These are phyloP conservation scores for Melanotus villosus DNA, from an alignment of 2,888 invertebrate genomes.

Conservation along the genomic window DNA sequence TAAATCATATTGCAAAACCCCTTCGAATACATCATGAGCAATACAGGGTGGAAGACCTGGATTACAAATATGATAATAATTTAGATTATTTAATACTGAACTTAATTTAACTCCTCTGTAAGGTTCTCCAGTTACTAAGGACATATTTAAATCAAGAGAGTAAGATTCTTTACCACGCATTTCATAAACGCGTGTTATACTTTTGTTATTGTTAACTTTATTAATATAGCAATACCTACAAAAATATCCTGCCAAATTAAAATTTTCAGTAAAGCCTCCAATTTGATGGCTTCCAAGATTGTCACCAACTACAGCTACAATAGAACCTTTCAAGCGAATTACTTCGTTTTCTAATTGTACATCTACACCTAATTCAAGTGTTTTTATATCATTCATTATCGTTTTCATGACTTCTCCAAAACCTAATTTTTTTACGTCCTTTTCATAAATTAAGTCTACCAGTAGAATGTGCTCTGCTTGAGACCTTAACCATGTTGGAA, in stretches of 20 bases:
- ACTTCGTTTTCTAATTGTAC: too few species aligned
- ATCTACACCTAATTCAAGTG: conserved; percentile 9
- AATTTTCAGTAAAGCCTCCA: conserved; percentile 51
- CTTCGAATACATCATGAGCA: conserved; percentile 45
- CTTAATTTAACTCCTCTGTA: conserved; percentile 12
- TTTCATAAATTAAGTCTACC: conserved; percentile 4
- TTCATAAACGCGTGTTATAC: too few species aligned
- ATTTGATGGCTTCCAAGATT: too few species aligned
- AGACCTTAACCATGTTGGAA: neutral
- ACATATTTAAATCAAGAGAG: too few species aligned
- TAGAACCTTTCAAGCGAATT: neutral
- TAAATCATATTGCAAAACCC: conserved; percentile 36
- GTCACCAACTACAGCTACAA: too few species aligned
- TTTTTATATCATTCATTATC: conserved; percentile 19
- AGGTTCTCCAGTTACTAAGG: neutral
- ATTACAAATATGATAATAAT: conserved; percentile 19
- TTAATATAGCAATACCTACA: conserved; percentile 46
- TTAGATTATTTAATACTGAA: conserved; percentile 37
- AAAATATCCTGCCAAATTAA: conserved; percentile 40
- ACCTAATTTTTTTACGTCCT: conserved; percentile 21
- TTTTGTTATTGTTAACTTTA: neutral
- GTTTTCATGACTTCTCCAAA: conserved; percentile 1
- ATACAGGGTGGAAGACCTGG: neutral
- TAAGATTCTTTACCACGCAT: too few species aligned
- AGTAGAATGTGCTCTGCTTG: conserved; percentile 15